These are phyloP conservation scores for Drosophila mayaguana DNA, from an alignment of 2,888 invertebrate species.

Conservation along the genomic window DNA sequence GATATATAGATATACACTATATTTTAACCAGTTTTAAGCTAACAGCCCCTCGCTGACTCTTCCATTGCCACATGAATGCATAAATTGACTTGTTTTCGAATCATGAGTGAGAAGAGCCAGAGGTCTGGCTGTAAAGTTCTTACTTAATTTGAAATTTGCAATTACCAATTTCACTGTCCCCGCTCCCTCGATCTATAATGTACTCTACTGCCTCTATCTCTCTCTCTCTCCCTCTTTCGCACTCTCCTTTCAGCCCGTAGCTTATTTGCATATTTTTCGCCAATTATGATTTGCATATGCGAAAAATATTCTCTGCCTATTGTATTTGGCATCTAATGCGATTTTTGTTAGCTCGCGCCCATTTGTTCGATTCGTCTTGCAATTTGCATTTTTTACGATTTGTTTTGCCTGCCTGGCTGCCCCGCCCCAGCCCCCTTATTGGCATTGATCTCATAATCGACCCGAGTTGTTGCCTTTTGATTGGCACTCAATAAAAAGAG, in stretches of 20 bases:
- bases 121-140: neutral
- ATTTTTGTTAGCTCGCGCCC: constrained; percentile 72
- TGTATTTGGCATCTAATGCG: constrained; percentile 58
- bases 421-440: neutral
- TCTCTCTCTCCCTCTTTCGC: neutral
- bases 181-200: too few relatives aligned
- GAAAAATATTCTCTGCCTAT: constrained; percentile 35
- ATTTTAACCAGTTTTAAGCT: neutral
- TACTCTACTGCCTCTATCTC: too few relatives aligned
- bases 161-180: constrained; percentile 1
- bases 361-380: constrained; percentile 65
- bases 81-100: neutral
- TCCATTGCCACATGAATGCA: neutral
- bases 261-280: constrained; percentile 77
- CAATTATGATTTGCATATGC: constrained; percentile 78
- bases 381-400: constrained; percentile 78
- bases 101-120: neutral
- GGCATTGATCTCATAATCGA: constrained; percentile 78
- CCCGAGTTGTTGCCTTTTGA: constrained; percentile 58
- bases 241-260: constrained; percentile 1
- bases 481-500: constrained; percentile 41
- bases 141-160: constrained; percentile 22
- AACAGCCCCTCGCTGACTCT: too few relatives aligned
- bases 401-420: constrained; percentile 59
- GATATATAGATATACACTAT: neutral